phyloP scores from a whole-genome alignment of 2,888 invertebrate species.

The Sipunculus nudus region DNA sequence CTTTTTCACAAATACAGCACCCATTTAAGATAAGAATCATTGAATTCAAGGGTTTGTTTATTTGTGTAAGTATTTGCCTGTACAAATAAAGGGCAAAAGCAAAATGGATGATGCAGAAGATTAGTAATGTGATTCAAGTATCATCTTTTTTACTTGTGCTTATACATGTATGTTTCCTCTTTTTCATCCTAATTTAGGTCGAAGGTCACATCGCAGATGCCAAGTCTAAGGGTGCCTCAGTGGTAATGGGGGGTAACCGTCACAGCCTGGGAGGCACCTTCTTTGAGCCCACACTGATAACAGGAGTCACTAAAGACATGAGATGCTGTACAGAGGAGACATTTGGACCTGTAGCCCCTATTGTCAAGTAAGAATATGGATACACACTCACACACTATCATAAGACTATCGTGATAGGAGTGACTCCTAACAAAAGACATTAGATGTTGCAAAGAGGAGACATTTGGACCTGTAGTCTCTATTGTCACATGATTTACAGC shows the following conservation, averaged over 20 bases:
- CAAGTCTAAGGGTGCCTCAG: constrained; percentile 81
- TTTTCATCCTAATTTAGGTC: constrained; percentile 68
- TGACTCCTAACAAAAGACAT: constrained; percentile 84
- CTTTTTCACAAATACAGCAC: too few relatives aligned
- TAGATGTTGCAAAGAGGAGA: constrained; percentile 85
- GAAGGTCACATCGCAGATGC: constrained; percentile 86
- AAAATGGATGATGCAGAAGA: neutral
- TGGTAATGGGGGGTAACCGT: constrained; percentile 79
- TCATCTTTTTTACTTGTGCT: too few relatives aligned
- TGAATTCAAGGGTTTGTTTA: too few relatives aligned
- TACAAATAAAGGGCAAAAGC: neutral
- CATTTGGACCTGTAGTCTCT: constrained; percentile 94
- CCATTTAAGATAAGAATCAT: too few relatives aligned
- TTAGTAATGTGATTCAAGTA: too few relatives aligned
- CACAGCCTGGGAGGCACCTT: constrained; percentile 74
- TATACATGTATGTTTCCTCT: neutral
- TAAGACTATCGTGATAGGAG: too few relatives aligned
- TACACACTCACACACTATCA: too few relatives aligned
- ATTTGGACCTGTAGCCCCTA: constrained; percentile 92
- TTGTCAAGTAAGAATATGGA: constrained; percentile 76
- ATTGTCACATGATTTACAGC: too few relatives aligned
- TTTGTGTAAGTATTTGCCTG: too few relatives aligned
- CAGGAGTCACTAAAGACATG: constrained; percentile 83
- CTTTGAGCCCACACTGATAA: constrained; percentile 89
- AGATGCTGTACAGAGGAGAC: constrained; percentile 86